phyloP scores from a whole-genome alignment of 37 sponge, comb jelly and placozoan genomes.

The Aplysina aerophoba region DNA sequence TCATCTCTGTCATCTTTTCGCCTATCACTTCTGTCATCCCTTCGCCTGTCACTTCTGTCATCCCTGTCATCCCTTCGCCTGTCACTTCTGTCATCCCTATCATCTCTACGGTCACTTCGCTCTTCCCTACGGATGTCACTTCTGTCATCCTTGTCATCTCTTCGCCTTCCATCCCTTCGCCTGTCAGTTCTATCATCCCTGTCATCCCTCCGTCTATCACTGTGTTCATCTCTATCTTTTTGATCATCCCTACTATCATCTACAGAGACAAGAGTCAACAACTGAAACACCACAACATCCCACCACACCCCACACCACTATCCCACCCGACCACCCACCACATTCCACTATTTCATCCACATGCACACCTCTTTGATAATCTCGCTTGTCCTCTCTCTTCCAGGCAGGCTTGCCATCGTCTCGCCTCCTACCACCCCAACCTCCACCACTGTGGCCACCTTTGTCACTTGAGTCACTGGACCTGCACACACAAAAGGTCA shows the following conservation, averaged over 20 bases:
- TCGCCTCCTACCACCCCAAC: background rate
- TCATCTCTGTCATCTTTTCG: background rate
- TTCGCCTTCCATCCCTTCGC: conserved; percentile 6
- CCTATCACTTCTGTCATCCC: background rate
- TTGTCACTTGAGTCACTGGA: background rate
- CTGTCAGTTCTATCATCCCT: background rate
- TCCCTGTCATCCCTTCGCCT: background rate
- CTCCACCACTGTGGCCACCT: background rate
- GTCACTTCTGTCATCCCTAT: conserved; percentile 25
- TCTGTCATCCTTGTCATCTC: too few species aligned
- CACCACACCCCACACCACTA: background rate
- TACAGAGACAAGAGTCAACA: background rate
- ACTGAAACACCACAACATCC: background rate
- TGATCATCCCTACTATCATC: conserved; percentile 3
- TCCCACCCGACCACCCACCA: background rate
- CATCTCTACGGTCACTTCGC: conserved; percentile 4
- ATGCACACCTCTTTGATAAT: background rate
- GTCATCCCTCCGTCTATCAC: conserved; percentile 5
- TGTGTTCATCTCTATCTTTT: conserved; percentile 7
- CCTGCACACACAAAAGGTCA: too few species aligned
- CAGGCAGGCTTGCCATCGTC: background rate
- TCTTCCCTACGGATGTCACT: background rate
- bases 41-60: background rate
- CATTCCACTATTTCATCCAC: background rate
- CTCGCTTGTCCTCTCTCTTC: background rate